These are phyloP conservation scores for Deilephila porcellus DNA, from an alignment of 2,888 invertebrate genomes.

Conservation along the genomic window DNA sequence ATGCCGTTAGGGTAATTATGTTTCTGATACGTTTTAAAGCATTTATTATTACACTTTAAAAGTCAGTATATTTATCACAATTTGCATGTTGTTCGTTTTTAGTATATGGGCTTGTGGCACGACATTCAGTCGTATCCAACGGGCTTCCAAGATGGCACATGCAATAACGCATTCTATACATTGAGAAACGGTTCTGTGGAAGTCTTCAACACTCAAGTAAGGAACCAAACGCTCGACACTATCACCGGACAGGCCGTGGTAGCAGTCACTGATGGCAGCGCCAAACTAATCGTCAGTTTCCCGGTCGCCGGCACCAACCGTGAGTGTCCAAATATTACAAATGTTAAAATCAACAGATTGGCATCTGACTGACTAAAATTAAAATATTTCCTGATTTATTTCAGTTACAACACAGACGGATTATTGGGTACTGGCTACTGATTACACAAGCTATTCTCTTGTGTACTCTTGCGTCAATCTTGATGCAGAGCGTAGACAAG, in stretches of 20 bases:
- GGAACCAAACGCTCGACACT: slow-evolving; percentile 74
- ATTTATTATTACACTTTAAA: background rate
- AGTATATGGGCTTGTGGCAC: slow-evolving; percentile 70
- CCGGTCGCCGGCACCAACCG: slow-evolving; percentile 78
- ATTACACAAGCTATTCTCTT: slow-evolving; percentile 86
- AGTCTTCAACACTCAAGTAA: slow-evolving; percentile 66
- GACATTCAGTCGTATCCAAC: slow-evolving; percentile 67
- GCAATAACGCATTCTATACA: slow-evolving; percentile 64
- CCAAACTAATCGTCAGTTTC: slow-evolving; percentile 84
- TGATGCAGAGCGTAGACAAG: slow-evolving; percentile 70
- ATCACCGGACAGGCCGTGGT: slow-evolving; percentile 79
- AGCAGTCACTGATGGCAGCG: slow-evolving; percentile 64
- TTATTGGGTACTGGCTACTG: slow-evolving; percentile 87
- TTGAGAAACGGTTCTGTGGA: slow-evolving; percentile 53
- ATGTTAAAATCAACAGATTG: slow-evolving; percentile 5
- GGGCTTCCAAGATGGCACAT: slow-evolving; percentile 60
- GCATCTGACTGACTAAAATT: background rate
- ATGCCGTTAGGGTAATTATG: slow-evolving; percentile 52
- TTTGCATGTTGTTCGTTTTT: slow-evolving; percentile 36
- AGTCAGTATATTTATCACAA: background rate
- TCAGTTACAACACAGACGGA: slow-evolving; percentile 58
- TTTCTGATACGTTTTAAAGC: background rate
- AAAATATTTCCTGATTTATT: slow-evolving; percentile 34
- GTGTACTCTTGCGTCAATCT: slow-evolving; percentile 87
- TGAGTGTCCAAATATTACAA: slow-evolving; percentile 51